phyloP scores from a whole-genome alignment of 2,888 invertebrate genomes.

The Leptinotarsa haldemani region DNA sequence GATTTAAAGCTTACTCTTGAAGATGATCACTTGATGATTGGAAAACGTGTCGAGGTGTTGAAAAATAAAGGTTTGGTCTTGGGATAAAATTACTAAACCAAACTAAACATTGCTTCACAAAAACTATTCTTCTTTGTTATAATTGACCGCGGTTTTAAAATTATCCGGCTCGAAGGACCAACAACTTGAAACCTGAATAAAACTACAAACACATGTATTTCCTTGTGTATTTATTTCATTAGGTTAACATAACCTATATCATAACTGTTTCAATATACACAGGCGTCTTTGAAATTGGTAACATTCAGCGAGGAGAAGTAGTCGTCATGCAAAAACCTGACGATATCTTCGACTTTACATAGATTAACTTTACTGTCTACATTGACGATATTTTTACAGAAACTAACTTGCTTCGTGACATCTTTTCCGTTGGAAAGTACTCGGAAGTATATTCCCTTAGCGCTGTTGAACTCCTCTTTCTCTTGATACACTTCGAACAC shows the following conservation, averaged over 20 bases:
- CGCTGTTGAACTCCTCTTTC: conserved; percentile 60
- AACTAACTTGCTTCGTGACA: conserved; percentile 82
- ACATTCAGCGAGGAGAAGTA: conserved; percentile 86
- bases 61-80: no score
- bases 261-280: conserved; percentile 58
- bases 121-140: no score
- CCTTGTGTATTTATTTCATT: background rate
- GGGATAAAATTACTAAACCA: no score
- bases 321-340: conserved; percentile 88
- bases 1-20: no score
- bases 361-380: conserved; percentile 70
- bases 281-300: conserved; percentile 91
- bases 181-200: no score
- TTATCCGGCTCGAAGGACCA: no score
- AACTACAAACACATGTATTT: background rate
- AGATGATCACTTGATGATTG: no score
- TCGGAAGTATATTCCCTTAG: conserved; percentile 83
- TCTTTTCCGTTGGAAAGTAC: conserved; percentile 89
- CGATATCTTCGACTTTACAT: conserved; percentile 89
- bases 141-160: no score
- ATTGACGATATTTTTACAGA: conserved; percentile 77
- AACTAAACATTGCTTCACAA: no score
- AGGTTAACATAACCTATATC: conserved; percentile 2
- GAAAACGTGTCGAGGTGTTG: no score
- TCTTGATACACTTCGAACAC: conserved; percentile 89